Percentiles rank a stretch among this genome's conserved stretches.
These are phyloP conservation scores for Bos taurus DNA, from an alignment of 2,113 vertebrate species.

Conservation along the genomic window DNA sequence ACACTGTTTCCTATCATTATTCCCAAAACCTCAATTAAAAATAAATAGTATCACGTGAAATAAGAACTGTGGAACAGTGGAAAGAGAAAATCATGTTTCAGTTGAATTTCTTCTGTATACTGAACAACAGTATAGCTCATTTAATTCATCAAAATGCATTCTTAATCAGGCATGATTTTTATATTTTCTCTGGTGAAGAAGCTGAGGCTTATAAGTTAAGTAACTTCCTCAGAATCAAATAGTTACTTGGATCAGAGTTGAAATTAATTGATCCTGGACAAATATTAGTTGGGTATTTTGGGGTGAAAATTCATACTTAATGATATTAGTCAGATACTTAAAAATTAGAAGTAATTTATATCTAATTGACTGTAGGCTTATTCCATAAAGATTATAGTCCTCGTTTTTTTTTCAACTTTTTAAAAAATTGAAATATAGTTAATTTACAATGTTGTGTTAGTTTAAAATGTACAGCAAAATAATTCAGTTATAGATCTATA, in stretches of 20 bases:
- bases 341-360: neutral
- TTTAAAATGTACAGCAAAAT: too few species aligned
- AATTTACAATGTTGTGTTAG: neutral
- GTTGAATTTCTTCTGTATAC: neutral
- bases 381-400: neutral
- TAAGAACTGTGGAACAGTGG: neutral
- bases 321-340: too few species aligned
- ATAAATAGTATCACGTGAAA: neutral
- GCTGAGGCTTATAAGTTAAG: neutral
- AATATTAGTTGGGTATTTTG: neutral
- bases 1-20: neutral
- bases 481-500: neutral
- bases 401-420: neutral
- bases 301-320: neutral
- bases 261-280: neutral
- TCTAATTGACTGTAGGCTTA: neutral
- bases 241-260: neutral
- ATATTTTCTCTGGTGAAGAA: neutral
- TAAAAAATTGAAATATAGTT: neutral
- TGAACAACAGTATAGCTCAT: neutral
- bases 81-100: neutral
- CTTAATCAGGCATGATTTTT: neutral
- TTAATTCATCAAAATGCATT: neutral
- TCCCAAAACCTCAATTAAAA: neutral
- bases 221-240: neutral